Evolutionary conservation across 1,140 invertebrate genomes (phyloP).

Genomic region (Trichonephila clavata): DNA sequence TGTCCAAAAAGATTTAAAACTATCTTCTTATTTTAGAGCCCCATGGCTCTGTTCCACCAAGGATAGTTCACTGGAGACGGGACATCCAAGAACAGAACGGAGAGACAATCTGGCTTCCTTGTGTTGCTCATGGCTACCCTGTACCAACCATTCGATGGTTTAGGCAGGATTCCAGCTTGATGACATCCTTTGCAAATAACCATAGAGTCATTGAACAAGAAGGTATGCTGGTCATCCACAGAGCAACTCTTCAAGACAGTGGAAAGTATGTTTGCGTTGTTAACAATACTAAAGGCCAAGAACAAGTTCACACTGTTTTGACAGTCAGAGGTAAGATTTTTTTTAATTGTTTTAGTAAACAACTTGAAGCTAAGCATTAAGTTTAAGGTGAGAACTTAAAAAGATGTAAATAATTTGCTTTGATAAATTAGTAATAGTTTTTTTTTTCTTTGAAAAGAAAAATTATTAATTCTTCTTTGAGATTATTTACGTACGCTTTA

Average conservation of each 20-base stretch:
- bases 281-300: constrained; percentile 78
- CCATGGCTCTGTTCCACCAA: constrained; percentile 78
- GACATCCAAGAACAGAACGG: constrained; percentile 79
- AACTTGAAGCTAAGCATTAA: too few relatives aligned
- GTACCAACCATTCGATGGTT: constrained; percentile 78
- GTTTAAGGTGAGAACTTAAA: too few relatives aligned
- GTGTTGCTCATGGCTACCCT: constrained; percentile 80
- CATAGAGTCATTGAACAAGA: constrained; percentile 52
- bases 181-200: constrained; percentile 50
- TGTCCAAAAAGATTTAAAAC: too few relatives aligned
- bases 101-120: constrained; percentile 80
- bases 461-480: too few relatives aligned
- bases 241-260: constrained; percentile 76
- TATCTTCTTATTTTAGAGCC: constrained; percentile 76
- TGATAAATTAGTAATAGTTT: too few relatives aligned
- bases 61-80: constrained; percentile 77
- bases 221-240: constrained; percentile 77
- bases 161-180: constrained; percentile 50
- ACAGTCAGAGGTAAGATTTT: constrained; percentile 78
- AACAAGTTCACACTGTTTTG: constrained; percentile 77
- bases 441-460: too few relatives aligned
- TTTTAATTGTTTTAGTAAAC: too few relatives aligned
- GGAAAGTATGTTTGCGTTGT: constrained; percentile 78
- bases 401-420: too few relatives aligned
- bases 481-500: too few relatives aligned